Percentiles rank a stretch among this genome's conserved stretches.
Conservation (phyloP, 2,888 invertebrate species). For the Meiosimyza platycephala region DNA sequence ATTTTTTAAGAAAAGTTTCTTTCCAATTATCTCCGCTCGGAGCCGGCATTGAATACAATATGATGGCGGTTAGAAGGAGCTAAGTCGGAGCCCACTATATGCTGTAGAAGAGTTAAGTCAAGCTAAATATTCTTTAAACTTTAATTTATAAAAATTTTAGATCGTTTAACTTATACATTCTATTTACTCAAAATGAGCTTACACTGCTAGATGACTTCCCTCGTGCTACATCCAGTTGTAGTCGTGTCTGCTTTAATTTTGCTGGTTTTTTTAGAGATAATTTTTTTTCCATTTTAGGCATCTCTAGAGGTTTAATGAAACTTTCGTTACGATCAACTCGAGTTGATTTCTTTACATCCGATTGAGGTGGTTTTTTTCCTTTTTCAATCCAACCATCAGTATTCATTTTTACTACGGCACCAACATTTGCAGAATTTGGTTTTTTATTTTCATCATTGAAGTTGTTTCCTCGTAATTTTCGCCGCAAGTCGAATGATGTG, state of each 20-base stretch:
- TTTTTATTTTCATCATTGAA: neutral
- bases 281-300: no score
- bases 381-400: slow-evolving; percentile 29
- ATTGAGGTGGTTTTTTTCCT: slow-evolving; percentile 14
- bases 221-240: slow-evolving; percentile 49
- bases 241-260: slow-evolving; percentile 54
- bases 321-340: neutral
- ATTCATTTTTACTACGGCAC: slow-evolving; percentile 11
- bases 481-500: slow-evolving; percentile 30
- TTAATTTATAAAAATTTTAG: no score
- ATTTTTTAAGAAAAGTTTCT: no score
- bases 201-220: slow-evolving; percentile 35
- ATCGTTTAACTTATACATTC: no score
- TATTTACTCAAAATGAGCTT: neutral
- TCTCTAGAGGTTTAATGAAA: slow-evolving; percentile 7
- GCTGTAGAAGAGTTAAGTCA: no score
- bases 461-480: neutral
- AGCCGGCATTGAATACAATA: no score
- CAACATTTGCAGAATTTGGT: neutral
- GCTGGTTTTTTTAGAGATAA: slow-evolving; percentile 48
- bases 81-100: no score
- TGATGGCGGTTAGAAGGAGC: no score
- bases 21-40: no score
- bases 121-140: no score
- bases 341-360: neutral